Conservation (phyloP, 2,797 vertebrate genomes). For the Echiichthys vipera region DNA sequence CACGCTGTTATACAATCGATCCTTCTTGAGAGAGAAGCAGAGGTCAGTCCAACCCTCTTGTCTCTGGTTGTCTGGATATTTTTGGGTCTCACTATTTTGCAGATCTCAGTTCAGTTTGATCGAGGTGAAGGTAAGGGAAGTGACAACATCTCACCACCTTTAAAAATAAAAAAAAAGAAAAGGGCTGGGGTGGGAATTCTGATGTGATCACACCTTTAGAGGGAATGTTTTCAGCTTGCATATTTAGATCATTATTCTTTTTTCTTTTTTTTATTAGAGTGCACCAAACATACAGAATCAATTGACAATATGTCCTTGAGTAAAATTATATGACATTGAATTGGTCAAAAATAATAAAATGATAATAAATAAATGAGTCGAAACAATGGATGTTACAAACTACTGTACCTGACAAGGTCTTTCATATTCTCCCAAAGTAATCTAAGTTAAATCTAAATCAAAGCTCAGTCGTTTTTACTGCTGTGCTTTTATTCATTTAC, state of each 20-base stretch:
- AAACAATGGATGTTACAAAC: constrained; percentile 11
- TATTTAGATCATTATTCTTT: neutral
- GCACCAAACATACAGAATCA: neutral
- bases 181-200: neutral
- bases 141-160: neutral
- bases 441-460: constrained; percentile 33
- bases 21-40: neutral
- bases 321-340: neutral
- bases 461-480: constrained; percentile 26
- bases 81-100: neutral
- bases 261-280: neutral
- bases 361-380: too few species aligned
- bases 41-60: neutral
- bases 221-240: neutral
- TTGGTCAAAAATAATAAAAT: too few species aligned
- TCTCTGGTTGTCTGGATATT: neutral
- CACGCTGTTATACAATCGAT: constrained; percentile 7
- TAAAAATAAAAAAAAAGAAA: too few species aligned
- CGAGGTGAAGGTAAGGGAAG: neutral
- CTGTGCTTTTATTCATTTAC: constrained; percentile 49
- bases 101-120: constrained; percentile 7
- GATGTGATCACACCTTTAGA: neutral
- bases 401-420: constrained; percentile 8
- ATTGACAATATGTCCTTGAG: neutral
- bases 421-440: constrained; percentile 24